Percentiles rank a stretch among this genome's conserved stretches.
phyloP scores from a whole-genome alignment of 2,888 invertebrate species.

The Rhingia campestris region DNA sequence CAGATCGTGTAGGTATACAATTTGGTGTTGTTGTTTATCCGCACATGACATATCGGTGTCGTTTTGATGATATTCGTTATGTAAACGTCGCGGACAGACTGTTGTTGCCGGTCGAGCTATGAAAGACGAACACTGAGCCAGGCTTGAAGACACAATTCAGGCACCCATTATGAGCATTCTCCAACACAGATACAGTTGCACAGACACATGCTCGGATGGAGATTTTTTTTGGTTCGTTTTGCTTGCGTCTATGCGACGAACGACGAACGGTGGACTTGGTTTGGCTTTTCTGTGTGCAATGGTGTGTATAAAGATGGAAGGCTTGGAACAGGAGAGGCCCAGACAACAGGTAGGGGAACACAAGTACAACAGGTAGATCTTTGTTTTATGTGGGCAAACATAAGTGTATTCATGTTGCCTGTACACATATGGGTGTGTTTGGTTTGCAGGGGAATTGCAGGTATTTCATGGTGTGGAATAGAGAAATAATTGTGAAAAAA shows the following conservation, averaged over 20 bases:
- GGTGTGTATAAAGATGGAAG: conserved; percentile 1
- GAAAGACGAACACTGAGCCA: conserved; percentile 57
- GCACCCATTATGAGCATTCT: conserved; percentile 40
- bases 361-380: conserved; percentile 57
- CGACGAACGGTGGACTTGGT: not conserved
- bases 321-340: not conserved
- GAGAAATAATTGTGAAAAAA: not conserved
- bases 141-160: conserved; percentile 64
- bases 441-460: conserved; percentile 20
- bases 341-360: conserved; percentile 57
- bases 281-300: conserved; percentile 28
- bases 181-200: not conserved
- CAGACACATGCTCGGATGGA: not conserved
- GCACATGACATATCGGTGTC: conserved; percentile 4
- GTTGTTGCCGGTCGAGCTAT: conserved; percentile 56
- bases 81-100: conserved; percentile 68
- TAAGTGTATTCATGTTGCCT: conserved; percentile 57
- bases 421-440: conserved; percentile 32
- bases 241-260: too few species aligned
- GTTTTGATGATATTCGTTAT: conserved; percentile 54
- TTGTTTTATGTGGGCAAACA: conserved; percentile 60
- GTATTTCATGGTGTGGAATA: not conserved
- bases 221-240: not conserved
- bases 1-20: conserved; percentile 21
- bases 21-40: conserved; percentile 12